A percentile compares a stretch with the other conserved stretches of the same genome.
Conservation (phyloP, 2,113 vertebrate genomes). For the Megaceryle torquata region DNA sequence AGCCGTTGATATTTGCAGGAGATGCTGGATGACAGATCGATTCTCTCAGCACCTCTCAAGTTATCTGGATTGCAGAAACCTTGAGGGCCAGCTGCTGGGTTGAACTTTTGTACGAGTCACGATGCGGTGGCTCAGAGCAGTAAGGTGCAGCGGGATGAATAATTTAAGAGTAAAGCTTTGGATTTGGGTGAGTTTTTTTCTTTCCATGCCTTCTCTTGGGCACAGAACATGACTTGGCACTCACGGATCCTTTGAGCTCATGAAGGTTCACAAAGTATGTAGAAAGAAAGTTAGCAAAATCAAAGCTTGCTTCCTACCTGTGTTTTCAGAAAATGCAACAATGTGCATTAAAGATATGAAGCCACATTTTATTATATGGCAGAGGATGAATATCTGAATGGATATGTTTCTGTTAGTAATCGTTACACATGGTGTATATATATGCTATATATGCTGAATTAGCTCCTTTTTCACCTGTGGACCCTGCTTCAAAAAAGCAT, state of each 20-base stretch:
- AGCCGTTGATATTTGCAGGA: neutral
- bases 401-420: neutral
- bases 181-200: neutral
- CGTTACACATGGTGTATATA: neutral
- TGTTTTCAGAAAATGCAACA: neutral
- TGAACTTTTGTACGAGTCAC: neutral
- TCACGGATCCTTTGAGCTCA: neutral
- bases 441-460: neutral
- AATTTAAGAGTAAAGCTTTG: rapidly evolving
- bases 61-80: neutral
- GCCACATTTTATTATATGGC: neutral
- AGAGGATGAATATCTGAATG: neutral
- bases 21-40: neutral
- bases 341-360: neutral
- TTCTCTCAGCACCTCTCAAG: neutral
- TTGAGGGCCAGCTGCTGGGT: too few relatives aligned
- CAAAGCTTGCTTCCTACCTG: neutral
- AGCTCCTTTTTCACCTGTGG: neutral
- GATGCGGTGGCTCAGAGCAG: neutral
- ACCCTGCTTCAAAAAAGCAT: neutral
- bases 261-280: neutral
- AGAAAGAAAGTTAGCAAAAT: neutral
- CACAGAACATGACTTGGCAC: neutral
- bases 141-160: neutral
- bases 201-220: neutral